Percentiles rank a stretch among this genome's conserved stretches.
phyloP scores from a whole-genome alignment of 2,113 vertebrate species.

The Pyxicephalus adspersus region DNA sequence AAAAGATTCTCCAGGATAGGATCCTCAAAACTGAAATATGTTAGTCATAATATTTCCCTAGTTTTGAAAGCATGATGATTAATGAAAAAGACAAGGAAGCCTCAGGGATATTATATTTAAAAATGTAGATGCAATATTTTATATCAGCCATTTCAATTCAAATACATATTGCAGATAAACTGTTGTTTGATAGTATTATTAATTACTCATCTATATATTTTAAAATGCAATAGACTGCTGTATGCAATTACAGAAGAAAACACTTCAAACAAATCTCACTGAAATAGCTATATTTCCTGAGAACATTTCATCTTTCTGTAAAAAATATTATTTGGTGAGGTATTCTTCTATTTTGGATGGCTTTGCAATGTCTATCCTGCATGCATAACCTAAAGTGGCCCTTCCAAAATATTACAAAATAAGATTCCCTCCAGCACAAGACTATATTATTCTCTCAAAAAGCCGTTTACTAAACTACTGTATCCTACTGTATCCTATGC shows the following conservation, averaged over 20 bases:
- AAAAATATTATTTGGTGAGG: no score
- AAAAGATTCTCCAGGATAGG: neutral
- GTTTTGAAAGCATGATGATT: neutral
- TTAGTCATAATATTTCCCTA: neutral
- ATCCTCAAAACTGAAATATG: neutral
- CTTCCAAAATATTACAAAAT: no score
- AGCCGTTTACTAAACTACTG: no score
- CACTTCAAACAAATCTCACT: neutral
- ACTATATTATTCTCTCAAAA: no score
- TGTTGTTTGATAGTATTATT: neutral
- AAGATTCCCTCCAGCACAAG: no score
- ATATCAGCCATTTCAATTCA: neutral
- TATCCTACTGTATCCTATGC: no score
- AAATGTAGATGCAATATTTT: constrained; percentile 11
- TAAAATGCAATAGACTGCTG: neutral
- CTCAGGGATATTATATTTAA: neutral
- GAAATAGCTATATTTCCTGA: neutral
- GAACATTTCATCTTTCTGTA: neutral
- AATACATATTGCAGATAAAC: neutral
- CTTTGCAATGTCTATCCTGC: no score
- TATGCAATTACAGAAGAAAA: neutral
- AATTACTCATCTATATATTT: constrained; percentile 3
- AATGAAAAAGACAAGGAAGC: neutral
- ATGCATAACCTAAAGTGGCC: no score
- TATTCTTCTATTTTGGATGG: no score